Conservation (phyloP, 2,888 invertebrate species). For the Mactromeris polynyma region DNA sequence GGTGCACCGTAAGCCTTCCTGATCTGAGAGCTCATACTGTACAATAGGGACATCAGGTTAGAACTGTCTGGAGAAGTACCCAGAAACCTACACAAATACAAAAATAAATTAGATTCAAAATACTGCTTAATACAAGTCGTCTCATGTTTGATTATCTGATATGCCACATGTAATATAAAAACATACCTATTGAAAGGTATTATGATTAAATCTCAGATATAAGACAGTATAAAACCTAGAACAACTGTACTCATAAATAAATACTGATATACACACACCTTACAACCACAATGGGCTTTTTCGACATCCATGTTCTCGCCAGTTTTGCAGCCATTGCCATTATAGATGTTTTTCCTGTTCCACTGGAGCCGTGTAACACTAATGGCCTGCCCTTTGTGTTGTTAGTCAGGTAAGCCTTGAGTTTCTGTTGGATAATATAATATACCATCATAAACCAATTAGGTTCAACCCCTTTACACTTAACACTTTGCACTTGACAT, state of each 20-base stretch:
- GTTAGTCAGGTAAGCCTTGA: constrained; percentile 72
- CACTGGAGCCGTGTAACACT: constrained; percentile 92
- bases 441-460: background rate
- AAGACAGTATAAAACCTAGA: no score
- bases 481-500: no score
- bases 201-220: no score
- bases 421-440: constrained; percentile 54
- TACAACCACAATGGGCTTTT: constrained; percentile 58
- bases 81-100: constrained; percentile 70
- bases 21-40: constrained; percentile 73
- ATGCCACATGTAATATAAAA: no score
- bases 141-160: no score
- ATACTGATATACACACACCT: constrained; percentile 73
- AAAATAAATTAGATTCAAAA: no score
- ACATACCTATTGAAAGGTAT: no score
- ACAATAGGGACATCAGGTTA: constrained; percentile 59
- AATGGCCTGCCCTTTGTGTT: constrained; percentile 89
- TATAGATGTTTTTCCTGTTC: constrained; percentile 94
- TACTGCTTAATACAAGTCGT: no score
- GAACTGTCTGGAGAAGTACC: constrained; percentile 75
- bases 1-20: constrained; percentile 22
- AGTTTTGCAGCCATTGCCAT: constrained; percentile 91
- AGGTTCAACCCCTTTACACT: background rate
- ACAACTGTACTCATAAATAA: no score
- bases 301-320: constrained; percentile 63